Base-by-base conservation (phyloP, 2,113 vertebrate species). In the Xiphophorus couchianus region DNA sequence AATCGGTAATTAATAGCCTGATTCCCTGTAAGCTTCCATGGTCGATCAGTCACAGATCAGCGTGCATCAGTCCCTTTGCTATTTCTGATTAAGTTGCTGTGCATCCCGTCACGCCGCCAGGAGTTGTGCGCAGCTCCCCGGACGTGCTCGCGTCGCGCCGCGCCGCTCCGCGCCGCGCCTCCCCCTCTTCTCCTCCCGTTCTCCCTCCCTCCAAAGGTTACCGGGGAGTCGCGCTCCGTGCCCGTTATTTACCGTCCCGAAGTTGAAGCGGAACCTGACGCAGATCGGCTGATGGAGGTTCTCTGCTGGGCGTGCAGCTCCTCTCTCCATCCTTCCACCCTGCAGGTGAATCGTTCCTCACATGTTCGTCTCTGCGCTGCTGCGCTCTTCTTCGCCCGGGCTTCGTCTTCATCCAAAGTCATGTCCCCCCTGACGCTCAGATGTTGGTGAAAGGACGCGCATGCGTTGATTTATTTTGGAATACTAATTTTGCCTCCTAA, bases 401-500 rank as follows among this genome's bases (percentile, higher is more conserved):
- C 54, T 27, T 3, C 28, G n/a, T 58, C 63, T 58, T 28, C 4
- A n/a, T 51, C 30, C 31, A 35, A 7, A 67, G 22, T 76, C 29
- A 25, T 19, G 14, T 44, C 10, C 83, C 90, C 71, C 80, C 89
- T 76, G 67, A 89, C 89, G 90, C 93, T 88, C 90, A 92, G 90
- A 91, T 90, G 93, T 90, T 86, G 91, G 88, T 90, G 77, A 83
- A 79, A 31, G 62, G 74, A 82, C 91, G 90, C 94, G 93, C 90
- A 96, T 95, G 95, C 93, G 93, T 91, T 85, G 85, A 78, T 76
- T 77, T 67, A 76, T 76, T 77, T 65, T 76, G 86, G 93, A 89
- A 92, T 93, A 88, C 91, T 93, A 86, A 91, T 87, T 91, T 92
- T 84, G 88, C 90, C 84, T 93, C 91, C 87, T 90, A 93, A 95